phyloP scores from a whole-genome alignment of 2,797 vertebrate species.

The Phataginus tricuspis region DNA sequence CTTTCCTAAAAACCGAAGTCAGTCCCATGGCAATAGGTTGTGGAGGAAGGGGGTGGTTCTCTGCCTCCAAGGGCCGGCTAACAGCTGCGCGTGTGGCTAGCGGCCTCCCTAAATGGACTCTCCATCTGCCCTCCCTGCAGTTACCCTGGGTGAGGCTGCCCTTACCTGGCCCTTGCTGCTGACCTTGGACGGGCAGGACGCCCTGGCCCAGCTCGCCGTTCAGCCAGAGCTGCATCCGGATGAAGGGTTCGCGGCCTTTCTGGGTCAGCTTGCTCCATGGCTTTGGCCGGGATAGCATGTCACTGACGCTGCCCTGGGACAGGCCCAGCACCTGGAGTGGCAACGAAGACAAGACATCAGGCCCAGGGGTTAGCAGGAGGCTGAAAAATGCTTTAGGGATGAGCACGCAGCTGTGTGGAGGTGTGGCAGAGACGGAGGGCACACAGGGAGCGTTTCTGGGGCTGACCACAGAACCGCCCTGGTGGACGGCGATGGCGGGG shows the following conservation, averaged over 20 bases:
- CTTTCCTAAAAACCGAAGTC: conserved; percentile 30
- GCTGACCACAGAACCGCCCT: background rate
- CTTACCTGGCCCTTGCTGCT: conserved; percentile 92
- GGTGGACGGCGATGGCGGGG: background rate
- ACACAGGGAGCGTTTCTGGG: accelerated
- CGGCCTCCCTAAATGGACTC: accelerated
- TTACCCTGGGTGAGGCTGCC: conserved; percentile 45
- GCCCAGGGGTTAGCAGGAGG: background rate
- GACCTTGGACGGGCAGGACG: conserved; percentile 90
- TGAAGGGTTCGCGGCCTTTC: conserved; percentile 96
- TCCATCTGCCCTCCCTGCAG: background rate
- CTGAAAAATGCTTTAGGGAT: background rate
- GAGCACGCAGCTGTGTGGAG: accelerated
- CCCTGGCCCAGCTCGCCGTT: conserved; percentile 95
- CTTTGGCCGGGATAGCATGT: conserved; percentile 95
- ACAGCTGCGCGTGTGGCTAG: accelerated
- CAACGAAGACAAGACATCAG: conserved; percentile 70
- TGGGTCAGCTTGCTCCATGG: conserved; percentile 97
- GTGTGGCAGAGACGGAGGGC: accelerated
- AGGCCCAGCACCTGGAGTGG: conserved; percentile 91
- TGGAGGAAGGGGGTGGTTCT: conserved; percentile 40
- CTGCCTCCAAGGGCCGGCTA: background rate
- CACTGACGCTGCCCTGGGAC: conserved; percentile 94
- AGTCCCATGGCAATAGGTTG: background rate
- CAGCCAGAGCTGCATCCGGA: conserved; percentile 98